Percentiles rank a stretch among this genome's conserved stretches.
These are phyloP conservation scores for Lobophora halterata DNA, from an alignment of 2,888 invertebrate species.

Conservation along the genomic window DNA sequence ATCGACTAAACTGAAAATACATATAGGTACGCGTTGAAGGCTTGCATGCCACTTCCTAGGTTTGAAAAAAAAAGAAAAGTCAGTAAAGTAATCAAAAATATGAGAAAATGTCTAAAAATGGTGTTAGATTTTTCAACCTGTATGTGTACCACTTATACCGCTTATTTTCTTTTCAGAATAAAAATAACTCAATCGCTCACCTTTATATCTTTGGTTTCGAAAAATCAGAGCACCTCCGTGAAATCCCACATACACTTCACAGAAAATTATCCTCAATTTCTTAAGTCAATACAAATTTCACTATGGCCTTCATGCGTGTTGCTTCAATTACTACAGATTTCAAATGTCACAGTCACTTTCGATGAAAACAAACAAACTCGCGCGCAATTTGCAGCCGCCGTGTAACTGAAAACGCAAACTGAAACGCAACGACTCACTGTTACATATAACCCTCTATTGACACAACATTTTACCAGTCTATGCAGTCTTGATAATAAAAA, in stretches of 20 bases:
- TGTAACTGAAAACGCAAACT: constrained; percentile 70
- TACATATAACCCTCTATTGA: constrained; percentile 42
- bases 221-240: constrained; percentile 41
- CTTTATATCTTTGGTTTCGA: constrained; percentile 71
- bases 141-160: too few relatives aligned
- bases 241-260: constrained; percentile 74
- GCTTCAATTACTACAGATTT: constrained; percentile 59
- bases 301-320: constrained; percentile 49
- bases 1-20: too few relatives aligned
- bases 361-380: constrained; percentile 56
- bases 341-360: constrained; percentile 75
- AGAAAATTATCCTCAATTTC: constrained; percentile 42
- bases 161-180: too few relatives aligned
- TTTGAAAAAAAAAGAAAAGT: too few relatives aligned
- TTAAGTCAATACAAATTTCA: constrained; percentile 53
- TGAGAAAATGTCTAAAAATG: too few relatives aligned
- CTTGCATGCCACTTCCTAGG: too few relatives aligned
- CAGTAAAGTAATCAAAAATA: too few relatives aligned
- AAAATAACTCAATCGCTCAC: constrained; percentile 47
- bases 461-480: constrained; percentile 38
- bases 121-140: too few relatives aligned
- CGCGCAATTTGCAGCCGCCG: constrained; percentile 49
- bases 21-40: too few relatives aligned
- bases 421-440: constrained; percentile 51
- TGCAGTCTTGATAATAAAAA: constrained; percentile 22